A percentile compares a stretch with the other conserved stretches of the same genome.
phyloP scores from a whole-genome alignment of 1,140 invertebrate species.

The Cheumatopsyche charites region DNA sequence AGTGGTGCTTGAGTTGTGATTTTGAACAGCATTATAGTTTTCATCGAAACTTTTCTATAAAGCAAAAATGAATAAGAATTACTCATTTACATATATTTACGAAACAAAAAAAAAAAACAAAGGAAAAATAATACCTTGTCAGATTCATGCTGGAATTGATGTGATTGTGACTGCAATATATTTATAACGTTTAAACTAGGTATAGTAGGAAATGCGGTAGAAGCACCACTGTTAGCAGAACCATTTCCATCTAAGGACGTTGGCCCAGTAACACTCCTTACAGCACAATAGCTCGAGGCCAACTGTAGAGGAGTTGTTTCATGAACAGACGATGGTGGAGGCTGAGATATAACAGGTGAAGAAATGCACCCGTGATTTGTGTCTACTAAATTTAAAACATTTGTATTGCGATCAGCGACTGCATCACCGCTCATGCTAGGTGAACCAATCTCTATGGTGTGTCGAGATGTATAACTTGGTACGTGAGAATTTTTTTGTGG shows the following conservation, averaged over 20 bases:
- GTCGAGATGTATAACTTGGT: constrained; percentile 64
- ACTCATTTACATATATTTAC: not conserved
- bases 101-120: constrained; percentile 10
- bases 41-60: constrained; percentile 70
- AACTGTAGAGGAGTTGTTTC: constrained; percentile 53
- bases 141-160: constrained; percentile 35
- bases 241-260: constrained; percentile 9
- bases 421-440: constrained; percentile 53
- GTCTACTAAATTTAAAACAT: constrained; percentile 32
- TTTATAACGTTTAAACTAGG: constrained; percentile 32
- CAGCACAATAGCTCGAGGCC: constrained; percentile 53
- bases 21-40: constrained; percentile 69
- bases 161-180: constrained; percentile 21
- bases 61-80: constrained; percentile 22
- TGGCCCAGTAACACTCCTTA: constrained; percentile 50
- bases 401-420: constrained; percentile 26
- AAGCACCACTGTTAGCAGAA: constrained; percentile 28
- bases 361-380: constrained; percentile 37
- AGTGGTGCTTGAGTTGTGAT: constrained; percentile 58
- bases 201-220: constrained; percentile 18
- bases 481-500: constrained; percentile 49
- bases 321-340: constrained; percentile 32
- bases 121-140: constrained; percentile 34
- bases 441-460: constrained; percentile 62
- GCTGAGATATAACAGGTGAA: constrained; percentile 47